Base-by-base conservation (phyloP, 2,113 vertebrate species). In the Cololabis saira region DNA sequence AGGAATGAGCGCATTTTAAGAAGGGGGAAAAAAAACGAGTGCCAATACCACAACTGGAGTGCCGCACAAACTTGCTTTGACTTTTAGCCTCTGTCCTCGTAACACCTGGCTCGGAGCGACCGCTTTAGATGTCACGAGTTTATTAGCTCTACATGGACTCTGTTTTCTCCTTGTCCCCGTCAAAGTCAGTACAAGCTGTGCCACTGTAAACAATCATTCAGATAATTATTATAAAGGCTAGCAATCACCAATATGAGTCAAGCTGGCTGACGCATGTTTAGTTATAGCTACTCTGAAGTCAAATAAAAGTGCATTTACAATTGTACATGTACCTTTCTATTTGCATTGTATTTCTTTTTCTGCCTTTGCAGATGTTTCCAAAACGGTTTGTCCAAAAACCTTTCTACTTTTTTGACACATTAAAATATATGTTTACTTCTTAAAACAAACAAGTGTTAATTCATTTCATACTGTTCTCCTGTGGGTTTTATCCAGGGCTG, bases 11-110 rank as follows among this genome's bases (percentile, higher is more conserved):
- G 49, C 71, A 74, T 71, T 85, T 89, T 71, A 73, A 84, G 41
- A 75, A 81, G 61, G 43, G 53, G 71, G 82, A 78, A 87, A 81
- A 87, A 81, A 42, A 59, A 47, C 0, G 4, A 56, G 52, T 64
- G 84, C 85, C 87, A 87, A 84, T 62, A 81, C 82, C 89, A 80
- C 86, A 85, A 58, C 59, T n/a, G 42, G 78, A 65, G 69, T 63
- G 72, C 72, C 72, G 64, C 89, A 78, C 80, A 87, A 85, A 88
- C 82, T 83, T 11, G 2, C 43, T 14, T 87, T 87, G 60, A 89
- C 84, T 84, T 87, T 87, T 82, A 71, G 65, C 81, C 76, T 77
- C 68, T 16, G 44, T 74, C 52, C 62, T 79, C 76, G 57, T 80
- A 18, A 49, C 67, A 76, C 58, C 67, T 73, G 61, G 65, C 63